Base-by-base conservation (phyloP, 2,888 invertebrate species). In the Ophion ventricosus region DNA sequence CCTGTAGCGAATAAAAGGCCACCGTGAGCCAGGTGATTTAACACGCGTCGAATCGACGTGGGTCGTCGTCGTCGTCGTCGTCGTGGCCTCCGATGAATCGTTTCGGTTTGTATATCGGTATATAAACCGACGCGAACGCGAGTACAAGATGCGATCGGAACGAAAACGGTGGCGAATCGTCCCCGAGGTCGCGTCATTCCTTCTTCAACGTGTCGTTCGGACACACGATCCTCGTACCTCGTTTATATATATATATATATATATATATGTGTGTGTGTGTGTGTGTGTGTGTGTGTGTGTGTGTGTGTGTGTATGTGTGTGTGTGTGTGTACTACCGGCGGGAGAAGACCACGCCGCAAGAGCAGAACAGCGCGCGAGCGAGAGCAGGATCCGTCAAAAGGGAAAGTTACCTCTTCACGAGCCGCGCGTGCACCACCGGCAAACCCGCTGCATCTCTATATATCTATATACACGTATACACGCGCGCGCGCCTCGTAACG, bases 381-480 rank as follows among this genome's bases (percentile, higher is more conserved):
- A 56, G 79, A 77, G 80, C 49, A 70, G 70, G 82, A 86, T 86
- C 85, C 84, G 84, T 82, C 84, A 86, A 86, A 86, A 86, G 85
- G 85, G 85, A 86, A 86, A 86, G 85, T 86, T 82, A 82, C 67
- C 82, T 40, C 64, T 61, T 80, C 79, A 74, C 75, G 70, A 67
- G 43, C 57, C 66, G 61, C 75, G 35, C 75, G 35, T 75, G 69
- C 83, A 73, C 76, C 80, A 63, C 78, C 78, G 77, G 67, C 67
- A 56, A 77, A 57, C 77, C 69, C 75, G 35, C 57, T 78, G 74
- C 66, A 74, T 75, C 54, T 79, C 70, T 57, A 64, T 72, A 72
- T 79, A 70, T 57, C 70, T 64, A 72, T 64, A 72, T 69, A 69
- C 72, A 64, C 72, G 72, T 57, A 69, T 63, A 72, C 79, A 56